Evolutionary conservation across 1,140 invertebrate genomes (phyloP).

Genomic region (Brachionus asplanchnoidis): DNA sequence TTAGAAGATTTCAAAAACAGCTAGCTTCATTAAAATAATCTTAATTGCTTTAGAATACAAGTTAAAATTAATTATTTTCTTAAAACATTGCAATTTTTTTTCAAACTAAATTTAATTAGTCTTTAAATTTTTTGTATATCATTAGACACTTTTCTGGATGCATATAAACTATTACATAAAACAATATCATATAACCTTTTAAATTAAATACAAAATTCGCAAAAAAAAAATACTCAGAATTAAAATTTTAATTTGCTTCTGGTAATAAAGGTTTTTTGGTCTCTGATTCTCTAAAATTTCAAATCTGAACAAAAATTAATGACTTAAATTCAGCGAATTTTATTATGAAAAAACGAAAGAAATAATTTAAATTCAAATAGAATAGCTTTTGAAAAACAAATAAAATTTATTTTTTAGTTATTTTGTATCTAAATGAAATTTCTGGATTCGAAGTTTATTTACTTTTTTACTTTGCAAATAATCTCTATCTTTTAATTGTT

Average conservation of each 20-base stretch:
- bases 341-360: neutral
- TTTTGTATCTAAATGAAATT: neutral
- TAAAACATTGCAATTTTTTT: neutral
- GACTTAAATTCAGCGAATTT: neutral
- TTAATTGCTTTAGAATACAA: neutral
- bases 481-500: neutral
- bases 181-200: conserved; percentile 1
- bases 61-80: neutral
- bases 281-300: neutral
- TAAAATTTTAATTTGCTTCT: neutral
- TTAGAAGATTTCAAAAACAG: neutral
- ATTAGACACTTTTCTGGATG: neutral
- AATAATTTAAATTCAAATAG: neutral
- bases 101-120: neutral
- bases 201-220: neutral
- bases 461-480: neutral
- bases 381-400: neutral
- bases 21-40: neutral
- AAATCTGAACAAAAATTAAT: neutral
- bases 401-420: neutral
- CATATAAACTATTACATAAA: neutral
- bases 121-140: neutral
- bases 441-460: neutral
- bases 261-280: neutral
- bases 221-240: neutral